phyloP scores from a whole-genome alignment of 2,113 vertebrate genomes.

The Psammodynastes pulverulentus region DNA sequence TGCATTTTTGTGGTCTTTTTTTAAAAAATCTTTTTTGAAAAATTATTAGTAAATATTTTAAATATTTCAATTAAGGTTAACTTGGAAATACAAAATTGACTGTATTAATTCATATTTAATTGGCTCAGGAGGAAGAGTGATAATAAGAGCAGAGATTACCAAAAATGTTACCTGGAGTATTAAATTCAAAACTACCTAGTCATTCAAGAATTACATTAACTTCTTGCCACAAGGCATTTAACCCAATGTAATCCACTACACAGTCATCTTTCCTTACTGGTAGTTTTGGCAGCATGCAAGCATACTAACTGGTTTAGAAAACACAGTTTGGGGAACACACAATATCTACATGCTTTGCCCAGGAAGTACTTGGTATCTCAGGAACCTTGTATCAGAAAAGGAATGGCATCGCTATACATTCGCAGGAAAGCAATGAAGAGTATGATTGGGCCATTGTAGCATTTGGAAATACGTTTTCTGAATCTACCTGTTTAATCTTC shows the following conservation, averaged over 20 bases:
- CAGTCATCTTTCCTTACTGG: background rate
- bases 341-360: background rate
- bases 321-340: background rate
- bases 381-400: background rate
- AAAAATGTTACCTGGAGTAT: background rate
- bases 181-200: background rate
- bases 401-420: background rate
- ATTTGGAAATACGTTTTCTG: background rate
- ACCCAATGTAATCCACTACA: background rate
- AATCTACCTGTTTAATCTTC: background rate
- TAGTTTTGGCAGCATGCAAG: background rate
- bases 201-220: background rate
- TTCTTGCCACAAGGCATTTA: background rate
- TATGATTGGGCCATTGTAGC: background rate
- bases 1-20: background rate
- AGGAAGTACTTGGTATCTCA: background rate
- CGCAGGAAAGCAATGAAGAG: background rate
- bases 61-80: background rate
- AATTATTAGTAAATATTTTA: background rate
- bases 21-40: background rate
- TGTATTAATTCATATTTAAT: background rate
- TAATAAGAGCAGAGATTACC: background rate
- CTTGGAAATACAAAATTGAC: background rate
- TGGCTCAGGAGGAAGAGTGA: background rate
- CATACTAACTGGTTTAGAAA: background rate